A percentile compares a stretch with the other conserved stretches of the same genome.
Conservation (phyloP, 2,113 vertebrate species). For the Oryzias javanicus region DNA sequence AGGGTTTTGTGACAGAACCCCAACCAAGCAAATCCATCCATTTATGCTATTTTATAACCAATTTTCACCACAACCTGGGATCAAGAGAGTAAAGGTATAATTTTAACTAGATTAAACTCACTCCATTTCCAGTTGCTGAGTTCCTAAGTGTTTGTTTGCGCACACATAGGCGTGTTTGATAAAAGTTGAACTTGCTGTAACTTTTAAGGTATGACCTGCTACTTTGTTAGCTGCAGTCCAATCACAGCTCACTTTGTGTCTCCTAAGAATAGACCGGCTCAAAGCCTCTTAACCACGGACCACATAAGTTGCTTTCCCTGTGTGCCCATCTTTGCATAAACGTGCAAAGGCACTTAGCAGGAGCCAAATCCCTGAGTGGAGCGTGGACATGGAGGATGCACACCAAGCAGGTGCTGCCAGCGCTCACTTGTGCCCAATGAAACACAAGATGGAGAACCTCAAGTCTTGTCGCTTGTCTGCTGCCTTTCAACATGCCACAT, state of each 20-base stretch:
- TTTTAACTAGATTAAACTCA: too few species aligned
- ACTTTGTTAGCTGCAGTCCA: not conserved
- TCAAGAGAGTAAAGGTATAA: too few species aligned
- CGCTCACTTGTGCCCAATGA: slow-evolving; percentile 12
- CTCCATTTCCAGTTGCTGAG: too few species aligned
- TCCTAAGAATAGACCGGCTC: slow-evolving; percentile 60
- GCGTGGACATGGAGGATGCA: slow-evolving; percentile 11
- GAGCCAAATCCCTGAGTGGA: slow-evolving; percentile 54
- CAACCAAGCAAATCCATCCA: too few species aligned
- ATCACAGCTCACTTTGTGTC: slow-evolving; percentile 27
- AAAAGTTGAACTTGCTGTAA: not conserved
- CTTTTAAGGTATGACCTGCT: slow-evolving; percentile 9
- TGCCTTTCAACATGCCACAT: not conserved
- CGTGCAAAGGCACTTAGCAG: slow-evolving; percentile 50
- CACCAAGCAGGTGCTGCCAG: slow-evolving; percentile 14
- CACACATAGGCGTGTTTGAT: too few species aligned
- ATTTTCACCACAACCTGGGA: too few species aligned
- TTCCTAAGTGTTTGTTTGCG: too few species aligned
- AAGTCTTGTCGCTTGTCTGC: slow-evolving; percentile 2
- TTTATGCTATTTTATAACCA: too few species aligned
- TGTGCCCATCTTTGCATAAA: slow-evolving; percentile 34
- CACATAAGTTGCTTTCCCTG: slow-evolving; percentile 65
- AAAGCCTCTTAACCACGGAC: slow-evolving; percentile 74
- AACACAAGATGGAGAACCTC: slow-evolving; percentile 6
- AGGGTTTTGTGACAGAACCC: not conserved